Evolutionary conservation across 2,888 invertebrate species (phyloP).

Genomic region (Augiades crinisus): DNA sequence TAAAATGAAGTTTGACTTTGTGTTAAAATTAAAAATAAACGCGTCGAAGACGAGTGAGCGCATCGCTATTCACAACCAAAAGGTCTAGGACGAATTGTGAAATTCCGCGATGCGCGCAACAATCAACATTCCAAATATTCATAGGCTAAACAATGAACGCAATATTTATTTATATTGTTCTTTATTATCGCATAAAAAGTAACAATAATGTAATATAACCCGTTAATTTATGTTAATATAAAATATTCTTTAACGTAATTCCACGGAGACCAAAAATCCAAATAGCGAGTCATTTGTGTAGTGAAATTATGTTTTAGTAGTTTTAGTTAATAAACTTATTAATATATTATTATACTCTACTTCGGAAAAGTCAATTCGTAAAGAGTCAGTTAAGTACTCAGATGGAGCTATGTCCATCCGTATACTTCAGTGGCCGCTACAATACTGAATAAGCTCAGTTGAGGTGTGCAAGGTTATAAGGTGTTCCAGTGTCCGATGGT

Average conservation of each 20-base stretch:
- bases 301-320: constrained; percentile 13
- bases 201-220: background rate
- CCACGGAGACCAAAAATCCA: constrained; percentile 19
- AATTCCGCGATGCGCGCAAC: constrained; percentile 58
- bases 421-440: too few species aligned
- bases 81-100: constrained; percentile 71
- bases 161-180: constrained; percentile 47
- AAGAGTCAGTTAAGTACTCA: too few species aligned
- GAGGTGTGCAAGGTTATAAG: too few species aligned
- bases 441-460: too few species aligned
- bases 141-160: constrained; percentile 44
- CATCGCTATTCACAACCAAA: constrained; percentile 45
- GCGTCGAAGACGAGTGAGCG: constrained; percentile 63
- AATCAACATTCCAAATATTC: constrained; percentile 67
- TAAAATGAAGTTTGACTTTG: constrained; percentile 40
- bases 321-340: constrained; percentile 10
- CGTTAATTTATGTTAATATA: constrained; percentile 9
- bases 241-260: constrained; percentile 12
- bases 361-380: too few species aligned
- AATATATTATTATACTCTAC: too few species aligned
- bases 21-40: constrained; percentile 44
- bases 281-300: constrained; percentile 21
- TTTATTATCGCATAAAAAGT: background rate
- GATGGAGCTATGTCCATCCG: too few species aligned
- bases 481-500: constrained; percentile 39